Percentiles rank a stretch among this genome's conserved stretches.
Conservation (phyloP, 2,113 vertebrate genomes). For the Poeciliopsis turrubarensis region DNA sequence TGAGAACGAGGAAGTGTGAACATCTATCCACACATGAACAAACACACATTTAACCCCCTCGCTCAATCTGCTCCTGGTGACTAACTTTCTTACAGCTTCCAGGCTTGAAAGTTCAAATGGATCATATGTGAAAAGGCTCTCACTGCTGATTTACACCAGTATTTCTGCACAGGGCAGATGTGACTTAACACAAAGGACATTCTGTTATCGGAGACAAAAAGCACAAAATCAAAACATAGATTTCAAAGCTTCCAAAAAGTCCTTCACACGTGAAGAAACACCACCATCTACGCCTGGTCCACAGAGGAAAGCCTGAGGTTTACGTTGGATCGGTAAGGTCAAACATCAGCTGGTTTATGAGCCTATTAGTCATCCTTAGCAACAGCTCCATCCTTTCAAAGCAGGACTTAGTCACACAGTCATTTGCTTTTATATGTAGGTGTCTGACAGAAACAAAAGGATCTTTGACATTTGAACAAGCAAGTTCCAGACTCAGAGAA, state of each 20-base stretch:
- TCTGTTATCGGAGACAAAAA: not conserved
- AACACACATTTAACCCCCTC: slow-evolving; percentile 15
- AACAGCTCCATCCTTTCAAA: slow-evolving; percentile 37
- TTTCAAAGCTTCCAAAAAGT: not conserved
- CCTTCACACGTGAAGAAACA: not conserved
- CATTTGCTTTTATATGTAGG: slow-evolving; percentile 37
- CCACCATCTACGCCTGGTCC: not conserved
- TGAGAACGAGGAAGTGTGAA: slow-evolving; percentile 5
- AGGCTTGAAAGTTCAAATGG: slow-evolving; percentile 54
- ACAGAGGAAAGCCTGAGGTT: slow-evolving; percentile 1
- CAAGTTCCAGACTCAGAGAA: slow-evolving; percentile 6
- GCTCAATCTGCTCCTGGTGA: slow-evolving; percentile 53
- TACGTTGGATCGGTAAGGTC: slow-evolving; percentile 10
- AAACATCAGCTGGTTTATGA: slow-evolving; percentile 38
- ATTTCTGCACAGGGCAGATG: not conserved
- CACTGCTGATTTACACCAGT: slow-evolving; percentile 7
- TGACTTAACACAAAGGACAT: not conserved
- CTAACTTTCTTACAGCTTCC: slow-evolving; percentile 44
- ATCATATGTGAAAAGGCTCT: slow-evolving; percentile 45
- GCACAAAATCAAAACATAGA: not conserved
- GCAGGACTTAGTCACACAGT: slow-evolving; percentile 49
- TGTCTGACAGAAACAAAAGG: slow-evolving; percentile 43
- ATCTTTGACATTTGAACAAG: slow-evolving; percentile 44
- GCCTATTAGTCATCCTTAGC: slow-evolving; percentile 47
- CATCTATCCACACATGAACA: slow-evolving; percentile 14